Percentiles rank a stretch among this genome's conserved stretches.
Conservation (phyloP, 2,888 invertebrate species). For the Chrysotoxum bicinctum region DNA sequence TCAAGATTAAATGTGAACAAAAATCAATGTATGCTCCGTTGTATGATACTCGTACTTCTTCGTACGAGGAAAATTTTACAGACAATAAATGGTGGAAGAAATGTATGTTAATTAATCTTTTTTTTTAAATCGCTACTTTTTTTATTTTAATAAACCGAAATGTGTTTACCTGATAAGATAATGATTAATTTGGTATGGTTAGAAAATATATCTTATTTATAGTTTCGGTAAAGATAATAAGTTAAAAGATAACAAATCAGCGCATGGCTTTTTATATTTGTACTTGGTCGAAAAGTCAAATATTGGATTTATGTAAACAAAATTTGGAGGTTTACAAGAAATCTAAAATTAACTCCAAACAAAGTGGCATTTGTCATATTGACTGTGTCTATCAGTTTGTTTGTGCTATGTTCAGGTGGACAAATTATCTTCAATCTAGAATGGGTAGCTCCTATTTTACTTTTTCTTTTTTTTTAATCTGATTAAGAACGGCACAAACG, state of each 20-base stretch:
- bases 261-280: neutral
- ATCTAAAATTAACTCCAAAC: no score
- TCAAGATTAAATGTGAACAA: slow-evolving; percentile 10
- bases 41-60: slow-evolving; percentile 38
- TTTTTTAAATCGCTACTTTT: slow-evolving; percentile 4
- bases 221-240: neutral
- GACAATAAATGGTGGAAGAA: slow-evolving; percentile 69
- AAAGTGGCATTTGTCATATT: no score
- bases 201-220: neutral
- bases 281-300: neutral
- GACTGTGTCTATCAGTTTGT: no score
- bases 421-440: no score
- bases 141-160: neutral
- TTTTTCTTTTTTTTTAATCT: no score
- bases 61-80: slow-evolving; percentile 51
- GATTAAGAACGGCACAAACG: no score
- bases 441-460: no score
- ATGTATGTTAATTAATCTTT: slow-evolving; percentile 53
- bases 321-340: no score
- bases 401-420: no score
- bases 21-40: slow-evolving; percentile 58
- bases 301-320: no score
- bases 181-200: neutral
- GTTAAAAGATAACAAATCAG: neutral
- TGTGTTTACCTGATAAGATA: slow-evolving; percentile 42